Evolutionary conservation across 2,113 vertebrate genomes (phyloP), one percentile per base, ranked within the genome.

Genomic region (Nymphicus hollandicus): DNA sequence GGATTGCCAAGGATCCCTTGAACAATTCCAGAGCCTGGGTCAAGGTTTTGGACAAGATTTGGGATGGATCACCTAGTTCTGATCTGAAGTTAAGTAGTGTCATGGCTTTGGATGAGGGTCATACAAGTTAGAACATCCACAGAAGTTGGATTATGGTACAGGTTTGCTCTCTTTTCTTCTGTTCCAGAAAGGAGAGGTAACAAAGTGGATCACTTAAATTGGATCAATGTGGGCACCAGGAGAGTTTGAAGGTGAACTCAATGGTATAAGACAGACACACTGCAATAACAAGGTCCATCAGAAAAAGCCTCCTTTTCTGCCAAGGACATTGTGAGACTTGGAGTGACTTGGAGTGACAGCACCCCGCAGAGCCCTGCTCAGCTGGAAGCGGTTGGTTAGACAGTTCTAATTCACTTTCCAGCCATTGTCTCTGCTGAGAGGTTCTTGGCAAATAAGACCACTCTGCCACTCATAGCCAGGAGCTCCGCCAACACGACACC

Each of bases 331-430:
- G 20, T 13, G 55, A 93, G 76, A 15, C 50, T 86, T 10, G 43
- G 71, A 90, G 53, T 86, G 86, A 81, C 89, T 86, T 12, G 46
- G 76, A 93, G 55, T 90, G 86, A 88, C 89, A 84, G 19, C 90
- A 68, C 35, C 88, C 95, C 72, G 69, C 79, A 76, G 86, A 88
- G 88, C 39, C 56, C 28, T 1, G 1, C 69, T 53, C 94, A 91
- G 91, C 83, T 84, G 83, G 95, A 86, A 44, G 31, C 2, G 6
- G 65, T 43, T 18, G 64, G 68, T 29, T 23, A 52, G 76, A 52
- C 83, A 74, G 22, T 44, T 22, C 82, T 65, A 49, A 16, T 9
- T 39, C 56, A 28, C 60, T 71, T 66, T 71, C 39, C 88, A 71
- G 90, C 60, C 92, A 27, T 69, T n/a, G 10, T 17, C 61, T 92